Evolutionary conservation across 2,113 vertebrate species (phyloP), one percentile per base, ranked within the genome.

Genomic region (Cyphomyrus plagiostoma): DNA sequence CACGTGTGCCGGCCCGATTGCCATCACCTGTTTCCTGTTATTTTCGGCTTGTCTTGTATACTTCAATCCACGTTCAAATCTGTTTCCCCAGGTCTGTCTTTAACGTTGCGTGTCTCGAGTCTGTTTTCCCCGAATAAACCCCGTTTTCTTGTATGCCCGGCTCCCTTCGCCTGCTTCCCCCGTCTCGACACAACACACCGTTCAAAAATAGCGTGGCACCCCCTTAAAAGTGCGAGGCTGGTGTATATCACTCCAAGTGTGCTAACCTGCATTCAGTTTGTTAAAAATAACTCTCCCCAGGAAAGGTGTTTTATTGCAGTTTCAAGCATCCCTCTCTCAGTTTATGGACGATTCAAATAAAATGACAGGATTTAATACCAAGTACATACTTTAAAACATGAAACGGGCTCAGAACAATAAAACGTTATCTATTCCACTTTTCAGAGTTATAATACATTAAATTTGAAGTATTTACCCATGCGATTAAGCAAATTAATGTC

Each of bases 401-500:
- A 45, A 85, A 85, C 82, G 26, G 83, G 9, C 5, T 45, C 30
- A 17, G 39, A 11, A 49, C 8, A 85, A 85, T 49, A 26, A 80
- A 80, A 42, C 1, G 2, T 26, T 26, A 23, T 15, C 0, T 13
- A 48, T 48, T 23, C 83, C 23, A 26, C 46, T 48, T 48, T n/a
- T 85, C 48, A 85, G 35, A 80, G 4, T 80, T 19, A 80, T 85
- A 49, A 3, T 49, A 11, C n/a, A 49, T 49, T 19, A 80, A 19
- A 6, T 86, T 50, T 9, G 26, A 49, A 86, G 48, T 15, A 86
- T 86, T 86, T 86, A 86, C 21, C 48, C 83, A n/a, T 50, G 83
- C 26, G 48, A 86, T 86, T 86, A 86, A 50, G 45, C 48, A 30
- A 86, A 50, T 30, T n/a, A 86, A 48, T 86, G 83, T 50, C 83